Evolutionary conservation across 2,888 invertebrate genomes (phyloP), one percentile per base, ranked within the genome.

Genomic region (Campoletis raptor): DNA sequence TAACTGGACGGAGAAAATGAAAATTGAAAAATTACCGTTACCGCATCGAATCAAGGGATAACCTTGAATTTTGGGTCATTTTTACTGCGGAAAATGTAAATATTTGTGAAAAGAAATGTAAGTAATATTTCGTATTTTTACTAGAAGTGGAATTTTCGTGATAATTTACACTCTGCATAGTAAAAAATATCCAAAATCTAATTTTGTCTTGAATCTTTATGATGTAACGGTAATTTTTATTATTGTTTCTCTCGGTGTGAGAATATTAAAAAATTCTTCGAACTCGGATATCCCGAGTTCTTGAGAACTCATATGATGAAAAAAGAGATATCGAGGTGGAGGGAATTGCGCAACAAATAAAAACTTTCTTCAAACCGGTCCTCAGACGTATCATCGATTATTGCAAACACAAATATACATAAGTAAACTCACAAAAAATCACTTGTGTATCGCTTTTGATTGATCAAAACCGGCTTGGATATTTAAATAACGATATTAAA

Each of bases 401-500:
- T 37, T 54, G 21, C 12, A 61, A 64, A 66, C 15, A 2, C 45
- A 36, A 15, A 48, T 48, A 40, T 54, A 15, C 2, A 67, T 54
- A 37, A 54, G 37, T 15, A 66, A 30, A 67, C n/a, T 37, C 67
- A 54, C 52, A 15, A 54, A 42, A 9, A 57, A 18, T 66, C 66
- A 66, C 77, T 66, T 12, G n/a, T 64, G 54, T n/a, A 21, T 77
- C 12, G 21, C 48, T 72, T 36, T 18, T 15, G 12, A 76, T 67
- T 42, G 40, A 76, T 83, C 54, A 21, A 66, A 69, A 76, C 37
- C 74, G 61, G 48, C 69, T 48, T 15, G 54, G 57, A 48, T 30
- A 48, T 30, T 42, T 7, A 24, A 37, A 57, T 70, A 45, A 70
- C 81, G 81, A 85, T 84, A 74, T 37, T 15, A 40, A 79, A 88